Percentiles rank a stretch among this genome's conserved stretches.
Conservation (phyloP, 2,113 vertebrate genomes). For the Python bivittatus region DNA sequence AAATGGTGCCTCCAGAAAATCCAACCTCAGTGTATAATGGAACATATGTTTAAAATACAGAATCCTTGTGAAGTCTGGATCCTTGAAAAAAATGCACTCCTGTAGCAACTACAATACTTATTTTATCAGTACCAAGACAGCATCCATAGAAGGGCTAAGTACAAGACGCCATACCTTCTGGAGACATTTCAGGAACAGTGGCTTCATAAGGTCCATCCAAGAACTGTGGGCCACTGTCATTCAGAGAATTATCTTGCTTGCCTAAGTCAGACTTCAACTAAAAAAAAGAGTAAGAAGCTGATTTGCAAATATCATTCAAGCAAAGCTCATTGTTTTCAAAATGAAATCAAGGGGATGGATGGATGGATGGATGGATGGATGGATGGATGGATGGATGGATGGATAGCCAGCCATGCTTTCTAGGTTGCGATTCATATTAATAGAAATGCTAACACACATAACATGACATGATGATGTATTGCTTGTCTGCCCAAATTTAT, state of each 20-base stretch:
- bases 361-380: too few species aligned
- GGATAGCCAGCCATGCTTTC: background rate
- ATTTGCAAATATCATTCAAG: background rate
- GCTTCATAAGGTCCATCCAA: conserved; percentile 87
- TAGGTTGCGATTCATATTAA: background rate
- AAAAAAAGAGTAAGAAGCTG: conserved; percentile 36
- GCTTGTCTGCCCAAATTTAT: background rate
- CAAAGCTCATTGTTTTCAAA: background rate
- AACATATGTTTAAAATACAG: background rate
- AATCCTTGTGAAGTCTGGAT: background rate
- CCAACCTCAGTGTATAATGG: background rate
- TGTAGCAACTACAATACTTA: background rate
- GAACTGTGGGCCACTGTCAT: conserved; percentile 88
- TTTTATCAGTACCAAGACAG: background rate
- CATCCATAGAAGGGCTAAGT: background rate
- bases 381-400: too few species aligned
- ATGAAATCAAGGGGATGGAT: background rate
- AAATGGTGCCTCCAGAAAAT: too few species aligned
- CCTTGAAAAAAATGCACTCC: conserved; percentile 6
- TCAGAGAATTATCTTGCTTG: conserved; percentile 75
- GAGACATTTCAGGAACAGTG: conserved; percentile 91
- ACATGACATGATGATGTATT: background rate
- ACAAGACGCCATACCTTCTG: conserved; percentile 75
- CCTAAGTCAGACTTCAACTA: conserved; percentile 87
- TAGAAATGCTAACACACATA: background rate